These are phyloP conservation scores for Anthonomus grandis DNA, from an alignment of 1,140 invertebrate genomes.

Conservation along the genomic window DNA sequence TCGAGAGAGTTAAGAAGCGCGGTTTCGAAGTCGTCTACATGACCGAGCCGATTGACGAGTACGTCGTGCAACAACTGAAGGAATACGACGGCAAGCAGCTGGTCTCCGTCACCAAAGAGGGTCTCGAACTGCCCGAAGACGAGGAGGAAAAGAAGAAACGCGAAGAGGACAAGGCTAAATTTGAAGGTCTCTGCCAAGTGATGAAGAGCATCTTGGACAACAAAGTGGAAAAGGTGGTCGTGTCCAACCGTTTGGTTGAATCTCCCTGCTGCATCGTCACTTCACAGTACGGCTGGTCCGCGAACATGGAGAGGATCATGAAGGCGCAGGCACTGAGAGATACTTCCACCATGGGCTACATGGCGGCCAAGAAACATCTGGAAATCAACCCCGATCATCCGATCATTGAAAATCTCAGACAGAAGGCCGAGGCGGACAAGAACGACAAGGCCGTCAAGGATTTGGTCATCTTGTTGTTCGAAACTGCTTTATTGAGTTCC, in stretches of 20 bases:
- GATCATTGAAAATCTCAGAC: slow-evolving; percentile 85
- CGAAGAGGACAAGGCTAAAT: slow-evolving; percentile 93
- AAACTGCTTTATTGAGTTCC: slow-evolving; percentile 86
- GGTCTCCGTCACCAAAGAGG: slow-evolving; percentile 97
- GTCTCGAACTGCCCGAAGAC: slow-evolving; percentile 91
- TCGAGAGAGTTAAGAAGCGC: slow-evolving; percentile 94
- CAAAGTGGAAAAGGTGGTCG: slow-evolving; percentile 96
- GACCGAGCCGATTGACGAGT: slow-evolving; percentile 99
- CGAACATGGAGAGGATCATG: slow-evolving; percentile 99
- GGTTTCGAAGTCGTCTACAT: slow-evolving; percentile 99
- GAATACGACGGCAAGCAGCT: slow-evolving; percentile 96
- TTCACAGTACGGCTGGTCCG: slow-evolving; percentile 98
- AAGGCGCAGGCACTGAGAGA: slow-evolving; percentile 95
- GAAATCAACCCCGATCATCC: slow-evolving; percentile 98
- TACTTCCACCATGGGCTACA: slow-evolving; percentile 96
- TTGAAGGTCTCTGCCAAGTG: slow-evolving; percentile 92
- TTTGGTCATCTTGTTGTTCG: slow-evolving; percentile 86
- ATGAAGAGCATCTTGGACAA: slow-evolving; percentile 98
- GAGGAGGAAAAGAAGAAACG: slow-evolving; percentile 96
- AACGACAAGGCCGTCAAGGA: slow-evolving; percentile 97
- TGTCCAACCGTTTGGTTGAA: slow-evolving; percentile 90
- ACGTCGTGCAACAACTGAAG: slow-evolving; percentile 96
- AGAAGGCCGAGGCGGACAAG: slow-evolving; percentile 92
- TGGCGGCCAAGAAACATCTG: slow-evolving; percentile 95
- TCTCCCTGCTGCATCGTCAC: slow-evolving; percentile 99